Evolutionary conservation across 2,113 vertebrate species (phyloP).

Genomic region (Panthera leo): DNA sequence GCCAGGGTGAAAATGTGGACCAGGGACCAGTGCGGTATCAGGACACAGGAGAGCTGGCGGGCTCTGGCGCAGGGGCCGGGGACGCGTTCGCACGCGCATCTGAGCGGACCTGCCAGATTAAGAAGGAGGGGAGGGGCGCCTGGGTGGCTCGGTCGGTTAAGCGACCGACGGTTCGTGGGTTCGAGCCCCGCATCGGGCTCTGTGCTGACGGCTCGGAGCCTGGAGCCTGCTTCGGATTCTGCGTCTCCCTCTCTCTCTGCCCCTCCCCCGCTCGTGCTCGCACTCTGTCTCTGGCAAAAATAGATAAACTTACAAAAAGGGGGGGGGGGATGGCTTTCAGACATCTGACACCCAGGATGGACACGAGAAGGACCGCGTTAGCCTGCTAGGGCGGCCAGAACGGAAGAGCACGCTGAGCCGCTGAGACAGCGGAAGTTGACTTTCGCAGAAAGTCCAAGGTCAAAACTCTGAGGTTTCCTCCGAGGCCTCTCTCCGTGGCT

Average conservation of each 20-base stretch:
- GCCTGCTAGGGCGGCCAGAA: neutral
- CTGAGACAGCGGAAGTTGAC: neutral
- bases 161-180: too few species aligned
- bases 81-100: fast-evolving
- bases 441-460: neutral
- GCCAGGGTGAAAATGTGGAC: neutral
- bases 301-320: too few species aligned
- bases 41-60: neutral
- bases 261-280: too few species aligned
- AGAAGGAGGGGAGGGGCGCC: neutral
- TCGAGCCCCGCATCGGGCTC: too few species aligned
- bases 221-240: too few species aligned
- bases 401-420: neutral
- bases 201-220: too few species aligned
- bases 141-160: too few species aligned
- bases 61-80: neutral
- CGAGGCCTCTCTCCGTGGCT: neutral
- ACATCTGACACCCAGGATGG: neutral
- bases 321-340: neutral
- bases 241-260: too few species aligned
- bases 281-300: too few species aligned
- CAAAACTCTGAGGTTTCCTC: neutral
- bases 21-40: too few species aligned
- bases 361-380: neutral
- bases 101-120: neutral